Evolutionary conservation across 2,888 invertebrate species (phyloP), one percentile per base, ranked within the genome.

Genomic region (Meta bourneti): DNA sequence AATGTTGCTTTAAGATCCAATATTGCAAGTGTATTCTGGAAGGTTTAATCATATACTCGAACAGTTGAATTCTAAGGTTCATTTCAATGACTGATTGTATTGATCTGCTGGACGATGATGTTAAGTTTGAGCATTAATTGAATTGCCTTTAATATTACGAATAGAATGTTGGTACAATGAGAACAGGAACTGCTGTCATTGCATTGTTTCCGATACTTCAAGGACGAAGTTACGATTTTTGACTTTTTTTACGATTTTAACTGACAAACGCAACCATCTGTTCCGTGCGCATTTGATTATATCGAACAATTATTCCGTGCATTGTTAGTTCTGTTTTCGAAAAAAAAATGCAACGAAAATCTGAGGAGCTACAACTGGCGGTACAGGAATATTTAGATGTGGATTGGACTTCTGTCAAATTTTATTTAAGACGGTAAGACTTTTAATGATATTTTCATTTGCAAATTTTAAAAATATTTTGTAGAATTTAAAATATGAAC

Each of bases 381-480:
- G 77, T 92, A 6, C 92, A 92, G 7, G 92, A 92, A 19, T 92
- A 92, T 20, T 52, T 92, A 52, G 92, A 92, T 78, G 92, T 92
- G 48, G 89, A 92, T 77, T 92, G 92, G 92, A 85, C 85, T n/a
- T 81, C 80, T 48, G 92, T 92, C 9, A 92, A 89, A 77, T 92
- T 80, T 51, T 89, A 92, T 77, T 89, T 92, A 20, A 82, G 89
- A n/a, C 84, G 92, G 92, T 92, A 89, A 89, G 92, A 69, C 4
- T 85, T 81, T 52, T 48, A 20, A 7, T 5, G 11, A 61, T 61
- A 16, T 2, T 61, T 34, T 34, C 34, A 34, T 34, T 2, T 34
- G 34, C 34, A 34, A 4, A 34, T 34, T 34, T 34, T 34, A 34
- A 34, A 34, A 34, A 34, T 34, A 34, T 34, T 34, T 34, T 34